Conservation (phyloP, 64 coral and sea anemone species). For the Pocillopora damicornis region DNA sequence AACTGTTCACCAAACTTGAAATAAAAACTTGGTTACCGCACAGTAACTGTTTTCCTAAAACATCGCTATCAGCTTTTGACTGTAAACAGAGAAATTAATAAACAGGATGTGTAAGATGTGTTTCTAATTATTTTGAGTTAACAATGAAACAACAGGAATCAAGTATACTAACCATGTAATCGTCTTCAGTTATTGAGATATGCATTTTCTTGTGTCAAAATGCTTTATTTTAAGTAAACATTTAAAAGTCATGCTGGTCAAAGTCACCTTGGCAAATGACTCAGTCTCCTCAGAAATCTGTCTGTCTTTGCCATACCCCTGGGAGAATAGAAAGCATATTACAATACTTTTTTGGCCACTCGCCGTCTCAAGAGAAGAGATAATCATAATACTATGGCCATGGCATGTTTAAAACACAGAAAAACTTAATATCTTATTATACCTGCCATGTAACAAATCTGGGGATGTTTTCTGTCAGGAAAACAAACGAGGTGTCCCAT, state of each 20-base stretch:
- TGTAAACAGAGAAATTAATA: neutral
- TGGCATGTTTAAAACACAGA: neutral
- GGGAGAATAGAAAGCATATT: neutral
- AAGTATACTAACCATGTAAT: too few relatives aligned
- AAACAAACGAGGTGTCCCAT: conserved; percentile 22
- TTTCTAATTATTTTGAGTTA: neutral
- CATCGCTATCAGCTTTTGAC: conserved; percentile 40
- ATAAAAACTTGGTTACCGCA: conserved; percentile 36
- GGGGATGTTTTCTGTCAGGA: conserved; percentile 55
- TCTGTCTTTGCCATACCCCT: conserved; percentile 15
- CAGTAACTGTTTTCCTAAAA: conserved; percentile 50
- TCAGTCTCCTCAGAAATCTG: conserved; percentile 11
- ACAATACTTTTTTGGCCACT: neutral
- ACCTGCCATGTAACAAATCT: conserved; percentile 64
- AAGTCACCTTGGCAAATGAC: conserved; percentile 17
- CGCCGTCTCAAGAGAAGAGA: too few relatives aligned
- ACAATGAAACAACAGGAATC: neutral
- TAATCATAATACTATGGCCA: neutral
- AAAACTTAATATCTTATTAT: neutral
- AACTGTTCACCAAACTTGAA: conserved; percentile 19
- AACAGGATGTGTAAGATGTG: neutral
- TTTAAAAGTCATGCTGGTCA: too few relatives aligned
- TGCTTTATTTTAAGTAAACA: too few relatives aligned
- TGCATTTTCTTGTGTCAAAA: too few relatives aligned
- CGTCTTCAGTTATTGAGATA: too few relatives aligned